Evolutionary conservation across 2,113 vertebrate genomes (phyloP).

Genomic region (Buteo buteo): DNA sequence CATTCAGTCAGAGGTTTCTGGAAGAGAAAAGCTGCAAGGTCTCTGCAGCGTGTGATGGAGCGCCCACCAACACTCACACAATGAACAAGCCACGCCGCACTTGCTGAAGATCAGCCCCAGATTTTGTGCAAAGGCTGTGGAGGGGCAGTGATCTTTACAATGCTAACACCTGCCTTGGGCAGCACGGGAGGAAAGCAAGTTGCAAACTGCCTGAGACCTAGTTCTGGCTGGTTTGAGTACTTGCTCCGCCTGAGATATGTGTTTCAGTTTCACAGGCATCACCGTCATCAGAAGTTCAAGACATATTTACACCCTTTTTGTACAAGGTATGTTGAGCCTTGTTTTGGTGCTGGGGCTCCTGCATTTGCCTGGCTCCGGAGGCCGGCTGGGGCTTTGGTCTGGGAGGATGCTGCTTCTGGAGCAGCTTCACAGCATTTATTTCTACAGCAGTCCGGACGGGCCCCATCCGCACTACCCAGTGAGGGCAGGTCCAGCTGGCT

Average conservation of each 20-base stretch:
- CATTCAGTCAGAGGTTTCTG: not conserved
- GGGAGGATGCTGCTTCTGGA: not conserved
- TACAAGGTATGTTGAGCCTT: not conserved
- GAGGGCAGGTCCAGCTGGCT: not conserved
- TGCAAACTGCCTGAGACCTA: not conserved
- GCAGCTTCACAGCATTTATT: not conserved
- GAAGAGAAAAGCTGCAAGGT: not conserved
- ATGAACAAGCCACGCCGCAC: accelerated
- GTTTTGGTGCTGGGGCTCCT: not conserved
- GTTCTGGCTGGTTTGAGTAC: not conserved
- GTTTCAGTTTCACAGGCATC: not conserved
- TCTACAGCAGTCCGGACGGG: not conserved
- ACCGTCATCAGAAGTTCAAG: not conserved
- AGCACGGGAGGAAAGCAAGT: not conserved
- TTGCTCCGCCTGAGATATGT: not conserved
- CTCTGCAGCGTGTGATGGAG: not conserved
- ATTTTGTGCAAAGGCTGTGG: not conserved
- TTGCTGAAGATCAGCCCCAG: too few relatives aligned
- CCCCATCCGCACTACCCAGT: accelerated
- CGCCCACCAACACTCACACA: accelerated
- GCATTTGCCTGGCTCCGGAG: not conserved
- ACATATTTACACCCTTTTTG: not conserved
- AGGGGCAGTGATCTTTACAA: not conserved
- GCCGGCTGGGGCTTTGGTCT: not conserved
- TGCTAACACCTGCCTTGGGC: not conserved